These are phyloP conservation scores for Leucosticte australis DNA, from an alignment of 2,113 vertebrate genomes.

Conservation along the genomic window DNA sequence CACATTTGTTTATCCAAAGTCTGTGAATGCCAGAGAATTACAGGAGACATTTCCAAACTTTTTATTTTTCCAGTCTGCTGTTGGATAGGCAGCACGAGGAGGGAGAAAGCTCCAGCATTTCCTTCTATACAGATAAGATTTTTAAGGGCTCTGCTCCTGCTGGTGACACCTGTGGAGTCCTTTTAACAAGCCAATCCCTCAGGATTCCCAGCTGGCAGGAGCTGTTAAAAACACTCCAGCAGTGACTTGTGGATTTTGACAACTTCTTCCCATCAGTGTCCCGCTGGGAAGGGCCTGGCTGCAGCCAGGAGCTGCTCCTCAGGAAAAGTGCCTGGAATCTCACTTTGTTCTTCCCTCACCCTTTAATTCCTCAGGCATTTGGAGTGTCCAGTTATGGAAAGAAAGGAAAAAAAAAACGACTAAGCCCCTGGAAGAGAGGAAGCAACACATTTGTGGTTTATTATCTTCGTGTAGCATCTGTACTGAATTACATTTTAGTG, in stretches of 20 bases:
- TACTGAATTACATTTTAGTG: neutral
- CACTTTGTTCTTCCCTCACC: neutral
- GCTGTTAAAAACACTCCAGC: neutral
- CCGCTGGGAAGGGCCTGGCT: neutral
- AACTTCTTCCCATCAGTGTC: neutral
- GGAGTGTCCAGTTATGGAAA: neutral
- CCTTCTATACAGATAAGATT: neutral
- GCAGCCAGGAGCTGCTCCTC: neutral
- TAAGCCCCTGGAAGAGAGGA: neutral
- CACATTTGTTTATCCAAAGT: neutral
- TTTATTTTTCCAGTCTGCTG: neutral
- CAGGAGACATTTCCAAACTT: neutral
- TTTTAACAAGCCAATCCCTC: neutral
- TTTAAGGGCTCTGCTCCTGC: neutral
- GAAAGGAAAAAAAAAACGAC: neutral
- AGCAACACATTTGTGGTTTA: neutral
- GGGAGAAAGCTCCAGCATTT: neutral
- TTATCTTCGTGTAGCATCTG: neutral
- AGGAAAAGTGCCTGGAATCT: neutral
- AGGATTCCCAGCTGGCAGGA: neutral
- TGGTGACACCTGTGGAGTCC: neutral
- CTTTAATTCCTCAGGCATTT: neutral
- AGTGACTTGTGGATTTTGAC: neutral
- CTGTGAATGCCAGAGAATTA: neutral
- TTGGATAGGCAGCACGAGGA: neutral